These are phyloP conservation scores for Macquaria australasica DNA, from an alignment of 2,113 vertebrate genomes.

Conservation along the genomic window DNA sequence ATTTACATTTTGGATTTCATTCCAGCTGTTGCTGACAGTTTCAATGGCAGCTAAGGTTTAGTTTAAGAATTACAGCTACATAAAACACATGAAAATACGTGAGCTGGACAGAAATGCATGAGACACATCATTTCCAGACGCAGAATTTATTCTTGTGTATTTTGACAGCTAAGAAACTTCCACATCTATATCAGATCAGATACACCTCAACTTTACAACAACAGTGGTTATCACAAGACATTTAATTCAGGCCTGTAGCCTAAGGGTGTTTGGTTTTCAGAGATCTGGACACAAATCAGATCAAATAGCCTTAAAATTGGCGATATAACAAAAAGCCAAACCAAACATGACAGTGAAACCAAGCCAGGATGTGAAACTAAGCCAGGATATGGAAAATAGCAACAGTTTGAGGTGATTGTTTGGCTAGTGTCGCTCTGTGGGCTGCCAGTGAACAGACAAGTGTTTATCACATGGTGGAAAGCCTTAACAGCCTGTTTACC, in stretches of 20 bases:
- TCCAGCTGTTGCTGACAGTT: constrained; percentile 14
- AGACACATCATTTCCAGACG: background rate
- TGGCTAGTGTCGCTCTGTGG: constrained; percentile 25
- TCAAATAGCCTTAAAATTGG: constrained; percentile 36
- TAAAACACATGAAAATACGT: background rate
- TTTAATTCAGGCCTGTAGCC: constrained; percentile 5
- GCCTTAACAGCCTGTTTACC: constrained; percentile 50
- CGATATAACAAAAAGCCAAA: constrained; percentile 51
- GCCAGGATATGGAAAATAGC: constrained; percentile 48
- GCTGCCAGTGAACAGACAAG: constrained; percentile 2
- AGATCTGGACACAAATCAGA: constrained; percentile 35
- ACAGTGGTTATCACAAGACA: constrained; percentile 19
- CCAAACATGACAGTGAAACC: constrained; percentile 57
- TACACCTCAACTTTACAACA: constrained; percentile 26
- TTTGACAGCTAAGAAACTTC: constrained; percentile 30
- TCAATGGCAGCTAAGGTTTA: background rate
- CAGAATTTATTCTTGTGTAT: background rate
- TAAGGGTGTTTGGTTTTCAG: constrained; percentile 42
- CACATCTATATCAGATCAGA: constrained; percentile 45
- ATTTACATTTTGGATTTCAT: background rate
- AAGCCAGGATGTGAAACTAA: constrained; percentile 27
- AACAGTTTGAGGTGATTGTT: constrained; percentile 33
- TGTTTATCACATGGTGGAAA: constrained; percentile 55
- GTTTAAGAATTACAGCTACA: constrained; percentile 5
- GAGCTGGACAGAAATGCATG: constrained; percentile 1